phyloP scores from a whole-genome alignment of 2,113 vertebrate species.

The Chinchilla lanigera region DNA sequence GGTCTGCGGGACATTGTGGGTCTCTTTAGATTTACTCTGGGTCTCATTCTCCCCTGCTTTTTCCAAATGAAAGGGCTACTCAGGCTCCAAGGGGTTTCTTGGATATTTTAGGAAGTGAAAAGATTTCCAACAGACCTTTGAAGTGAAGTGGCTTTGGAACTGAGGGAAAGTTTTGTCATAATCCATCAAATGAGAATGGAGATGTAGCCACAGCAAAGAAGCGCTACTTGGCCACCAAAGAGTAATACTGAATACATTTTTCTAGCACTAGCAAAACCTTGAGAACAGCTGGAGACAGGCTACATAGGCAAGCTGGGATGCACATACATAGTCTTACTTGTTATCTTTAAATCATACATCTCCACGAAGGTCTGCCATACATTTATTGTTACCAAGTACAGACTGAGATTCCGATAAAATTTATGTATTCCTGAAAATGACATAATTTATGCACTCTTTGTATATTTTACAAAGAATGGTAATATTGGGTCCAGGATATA shows the following conservation, averaged over 20 bases:
- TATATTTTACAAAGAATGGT: neutral
- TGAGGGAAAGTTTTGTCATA: neutral
- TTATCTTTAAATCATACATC: neutral
- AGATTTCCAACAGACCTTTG: slow-evolving; percentile 34
- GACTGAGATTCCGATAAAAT: slow-evolving; percentile 28
- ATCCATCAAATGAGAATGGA: neutral
- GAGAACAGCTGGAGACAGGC: neutral
- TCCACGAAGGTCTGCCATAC: neutral
- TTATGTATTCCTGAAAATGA: neutral
- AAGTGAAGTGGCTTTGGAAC: slow-evolving; percentile 11
- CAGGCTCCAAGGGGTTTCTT: neutral
- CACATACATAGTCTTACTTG: neutral
- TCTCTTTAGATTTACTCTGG: slow-evolving; percentile 12
- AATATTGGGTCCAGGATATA: too few species aligned
- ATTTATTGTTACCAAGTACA: neutral
- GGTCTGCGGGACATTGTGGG: neutral
- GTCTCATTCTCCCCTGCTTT: neutral
- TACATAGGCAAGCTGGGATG: neutral
- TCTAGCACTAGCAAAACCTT: neutral
- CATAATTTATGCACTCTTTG: neutral
- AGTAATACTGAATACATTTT: neutral
- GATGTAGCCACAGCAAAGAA: neutral
- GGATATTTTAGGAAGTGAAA: neutral
- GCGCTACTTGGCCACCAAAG: neutral
- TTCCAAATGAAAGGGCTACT: neutral